These are phyloP conservation scores for Perdix hodgsoniae DNA, from an alignment of 2,797 vertebrate species.

Conservation along the genomic window DNA sequence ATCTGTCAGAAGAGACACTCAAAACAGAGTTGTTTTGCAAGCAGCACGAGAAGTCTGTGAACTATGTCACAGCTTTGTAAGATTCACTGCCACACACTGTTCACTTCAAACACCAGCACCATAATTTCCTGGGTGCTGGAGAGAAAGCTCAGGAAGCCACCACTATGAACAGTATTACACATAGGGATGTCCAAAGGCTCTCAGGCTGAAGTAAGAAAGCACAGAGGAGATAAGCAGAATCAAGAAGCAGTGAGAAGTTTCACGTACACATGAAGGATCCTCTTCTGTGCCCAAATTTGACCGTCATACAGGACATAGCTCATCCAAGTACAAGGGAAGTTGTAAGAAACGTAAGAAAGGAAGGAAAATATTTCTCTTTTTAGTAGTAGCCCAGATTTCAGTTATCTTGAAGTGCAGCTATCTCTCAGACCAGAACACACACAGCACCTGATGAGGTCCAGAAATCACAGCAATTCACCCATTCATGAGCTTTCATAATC, in stretches of 20 bases:
- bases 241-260: background rate
- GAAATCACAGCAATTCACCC: background rate
- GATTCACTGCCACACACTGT: background rate
- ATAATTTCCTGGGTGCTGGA: background rate
- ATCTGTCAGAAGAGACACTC: background rate
- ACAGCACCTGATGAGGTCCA: background rate
- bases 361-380: background rate
- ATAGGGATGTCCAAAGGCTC: background rate
- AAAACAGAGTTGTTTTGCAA: background rate
- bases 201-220: background rate
- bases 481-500: fast-evolving
- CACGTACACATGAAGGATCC: fast-evolving
- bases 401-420: background rate
- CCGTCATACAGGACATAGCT: background rate
- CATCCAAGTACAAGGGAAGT: background rate
- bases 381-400: background rate
- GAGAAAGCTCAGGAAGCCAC: background rate
- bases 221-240: background rate
- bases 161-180: background rate
- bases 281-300: background rate
- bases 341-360: background rate
- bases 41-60: background rate
- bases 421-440: background rate
- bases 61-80: background rate
- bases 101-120: background rate